Evolutionary conservation across 2,888 invertebrate species (phyloP).

Genomic region (Gymnocheta viridis): DNA sequence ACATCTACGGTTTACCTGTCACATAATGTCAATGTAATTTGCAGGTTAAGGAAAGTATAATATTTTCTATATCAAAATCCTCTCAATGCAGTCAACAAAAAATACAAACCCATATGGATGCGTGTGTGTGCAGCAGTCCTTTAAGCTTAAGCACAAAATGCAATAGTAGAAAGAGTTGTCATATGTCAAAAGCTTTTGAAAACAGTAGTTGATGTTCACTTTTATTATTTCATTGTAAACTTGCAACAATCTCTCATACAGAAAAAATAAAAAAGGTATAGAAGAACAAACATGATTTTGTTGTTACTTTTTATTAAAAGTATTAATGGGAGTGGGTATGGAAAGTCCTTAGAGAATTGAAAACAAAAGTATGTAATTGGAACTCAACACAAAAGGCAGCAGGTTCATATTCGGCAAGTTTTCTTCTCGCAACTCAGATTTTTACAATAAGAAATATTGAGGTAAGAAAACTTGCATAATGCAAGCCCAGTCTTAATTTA

Average conservation of each 20-base stretch:
- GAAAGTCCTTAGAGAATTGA: neutral
- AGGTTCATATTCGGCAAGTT: too few species aligned
- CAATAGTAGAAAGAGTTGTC: constrained; percentile 34
- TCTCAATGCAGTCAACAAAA: constrained; percentile 14
- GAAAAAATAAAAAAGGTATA: neutral
- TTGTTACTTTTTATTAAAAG: neutral
- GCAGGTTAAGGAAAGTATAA: constrained; percentile 15
- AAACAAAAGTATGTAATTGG: too few species aligned
- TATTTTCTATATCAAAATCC: constrained; percentile 38
- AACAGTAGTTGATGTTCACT: constrained; percentile 38
- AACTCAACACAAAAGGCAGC: too few species aligned
- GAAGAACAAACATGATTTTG: neutral
- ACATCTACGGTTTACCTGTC: constrained; percentile 35
- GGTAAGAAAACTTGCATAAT: too few species aligned
- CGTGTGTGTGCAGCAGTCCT: neutral
- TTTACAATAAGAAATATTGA: too few species aligned
- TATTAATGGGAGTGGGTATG: neutral
- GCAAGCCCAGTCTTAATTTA: too few species aligned
- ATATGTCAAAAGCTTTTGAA: constrained; percentile 54
- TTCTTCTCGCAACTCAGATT: too few species aligned
- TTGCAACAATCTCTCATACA: neutral
- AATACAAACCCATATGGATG: neutral
- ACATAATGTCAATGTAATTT: constrained; percentile 50
- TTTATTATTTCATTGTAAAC: constrained; percentile 40
- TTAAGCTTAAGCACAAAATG: constrained; percentile 41